A percentile compares a stretch with the other conserved stretches of the same genome.
Conservation (phyloP, 92 coral and sea anemone genomes). For the Heliopora coerulea region DNA sequence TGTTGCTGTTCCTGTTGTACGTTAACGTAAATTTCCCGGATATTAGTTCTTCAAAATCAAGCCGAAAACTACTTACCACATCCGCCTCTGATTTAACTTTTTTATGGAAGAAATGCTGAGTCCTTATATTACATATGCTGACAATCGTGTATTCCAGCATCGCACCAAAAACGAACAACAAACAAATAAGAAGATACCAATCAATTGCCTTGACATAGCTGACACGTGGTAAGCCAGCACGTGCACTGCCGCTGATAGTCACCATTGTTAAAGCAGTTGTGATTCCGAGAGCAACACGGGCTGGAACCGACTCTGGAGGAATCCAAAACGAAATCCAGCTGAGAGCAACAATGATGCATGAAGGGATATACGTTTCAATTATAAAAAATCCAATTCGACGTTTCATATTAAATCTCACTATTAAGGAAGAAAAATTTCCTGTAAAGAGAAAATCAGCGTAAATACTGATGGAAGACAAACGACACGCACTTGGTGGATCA, state of each 20-base stretch:
- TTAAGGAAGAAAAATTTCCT: constrained; percentile 93
- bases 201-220: constrained; percentile 96
- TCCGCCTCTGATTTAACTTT: constrained; percentile 21
- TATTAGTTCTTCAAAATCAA: too few species aligned
- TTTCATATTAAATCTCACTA: constrained; percentile 87
- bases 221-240: constrained; percentile 96
- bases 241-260: constrained; percentile 96
- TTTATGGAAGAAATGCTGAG: background rate
- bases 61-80: constrained; percentile 12
- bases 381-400: constrained; percentile 99
- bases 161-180: constrained; percentile 95
- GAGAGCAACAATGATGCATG: constrained; percentile 85
- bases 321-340: constrained; percentile 99
- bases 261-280: constrained; percentile 96
- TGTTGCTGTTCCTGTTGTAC: too few species aligned
- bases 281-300: constrained; percentile 97
- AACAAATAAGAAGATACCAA: constrained; percentile 91
- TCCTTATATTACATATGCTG: constrained; percentile 59
- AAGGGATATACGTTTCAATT: constrained; percentile 96
- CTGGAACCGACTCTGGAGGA: constrained; percentile 93
- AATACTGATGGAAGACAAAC: too few species aligned
- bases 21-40: too few species aligned
- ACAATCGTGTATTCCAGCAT: constrained; percentile 95
- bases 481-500: too few species aligned
- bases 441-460: constrained; percentile 1